Percentiles rank a stretch among this genome's conserved stretches.
phyloP scores from a whole-genome alignment of 2,888 invertebrate genomes.

The Diadegma fenestrale region DNA sequence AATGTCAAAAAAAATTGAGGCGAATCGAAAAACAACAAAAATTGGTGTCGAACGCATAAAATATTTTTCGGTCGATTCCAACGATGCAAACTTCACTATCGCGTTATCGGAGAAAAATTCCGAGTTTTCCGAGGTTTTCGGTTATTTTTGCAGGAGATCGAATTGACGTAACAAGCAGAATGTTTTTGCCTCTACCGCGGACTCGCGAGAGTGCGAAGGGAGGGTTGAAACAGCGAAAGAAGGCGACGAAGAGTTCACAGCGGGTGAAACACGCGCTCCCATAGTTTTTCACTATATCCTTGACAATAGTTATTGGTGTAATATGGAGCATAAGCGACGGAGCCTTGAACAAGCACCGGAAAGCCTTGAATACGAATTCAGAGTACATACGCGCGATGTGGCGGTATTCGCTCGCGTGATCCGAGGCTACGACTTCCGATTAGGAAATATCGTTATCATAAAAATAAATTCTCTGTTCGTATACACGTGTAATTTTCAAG shows the following conservation, averaged over 20 bases:
- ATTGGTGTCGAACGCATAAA: too few species aligned
- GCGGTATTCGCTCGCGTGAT: slow-evolving; percentile 68
- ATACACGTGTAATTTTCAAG: neutral
- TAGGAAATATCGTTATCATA: slow-evolving; percentile 60
- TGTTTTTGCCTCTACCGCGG: neutral
- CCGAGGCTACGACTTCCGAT: slow-evolving; percentile 67
- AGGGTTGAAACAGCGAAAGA: neutral
- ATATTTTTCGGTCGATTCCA: too few species aligned
- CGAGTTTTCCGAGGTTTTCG: too few species aligned
- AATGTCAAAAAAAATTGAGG: too few species aligned
- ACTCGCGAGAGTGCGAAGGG: slow-evolving; percentile 33
- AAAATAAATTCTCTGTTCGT: slow-evolving; percentile 17
- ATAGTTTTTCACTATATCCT: slow-evolving; percentile 77
- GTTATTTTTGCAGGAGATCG: neutral
- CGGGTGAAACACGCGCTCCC: slow-evolving; percentile 30
- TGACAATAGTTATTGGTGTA: slow-evolving; percentile 71
- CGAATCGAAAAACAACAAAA: too few species aligned
- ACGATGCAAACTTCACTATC: too few species aligned
- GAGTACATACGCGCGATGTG: slow-evolving; percentile 60
- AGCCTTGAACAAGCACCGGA: slow-evolving; percentile 74
- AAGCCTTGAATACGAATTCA: slow-evolving; percentile 75
- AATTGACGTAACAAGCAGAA: neutral
- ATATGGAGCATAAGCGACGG: slow-evolving; percentile 55
- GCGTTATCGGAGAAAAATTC: too few species aligned
- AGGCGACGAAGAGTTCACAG: slow-evolving; percentile 18